Evolutionary conservation across 1,140 invertebrate genomes (phyloP), one percentile per base, ranked within the genome.

Genomic region (Leptinotarsa defecta): DNA sequence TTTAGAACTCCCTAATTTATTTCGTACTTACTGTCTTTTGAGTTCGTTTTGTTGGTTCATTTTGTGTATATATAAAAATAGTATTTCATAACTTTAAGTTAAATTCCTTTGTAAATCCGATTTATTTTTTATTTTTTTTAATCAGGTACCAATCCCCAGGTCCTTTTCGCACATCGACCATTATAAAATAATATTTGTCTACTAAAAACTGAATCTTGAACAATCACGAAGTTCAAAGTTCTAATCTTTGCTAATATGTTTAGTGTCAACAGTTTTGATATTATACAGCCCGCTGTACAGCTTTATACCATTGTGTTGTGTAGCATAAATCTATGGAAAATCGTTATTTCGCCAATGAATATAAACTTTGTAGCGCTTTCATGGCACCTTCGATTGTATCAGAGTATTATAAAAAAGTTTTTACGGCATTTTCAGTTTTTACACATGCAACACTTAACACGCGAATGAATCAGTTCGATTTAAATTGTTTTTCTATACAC

Each of bases 371-470:
- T 69, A 68, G 76, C 76, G 62, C 34, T 77, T 77, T 77, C 76
- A 74, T 74, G 72, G 76, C 76, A 65, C 71, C 71, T 77, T 77
- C 76, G 76, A 77, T 77, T 77, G 73, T 77, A 77, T 73, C 75
- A 67, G 71, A 73, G 71, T 65, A 78, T 78, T 78, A 78, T 78
- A 78, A 78, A 78, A 78, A 78, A 78, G 74, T 78, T 78, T 78
- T 78, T 78, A 78, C 77, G 77, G 77, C 73, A 73, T 73, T 73
- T 73, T 73, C 71, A 73, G 75, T 78, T 78, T 78, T 78, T 78
- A 78, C 77, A 78, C 77, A 78, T 78, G 77, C 77, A 78, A 76
- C 73, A 76, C 77, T 71, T 63, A 71, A 76, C 77, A 78, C 77
- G 77, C 77, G 77, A 78, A 52, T 62, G 52, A 68, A 71, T 76